Base-by-base conservation (phyloP, 2,113 vertebrate genomes). In the Coregonus clupeaformis region DNA sequence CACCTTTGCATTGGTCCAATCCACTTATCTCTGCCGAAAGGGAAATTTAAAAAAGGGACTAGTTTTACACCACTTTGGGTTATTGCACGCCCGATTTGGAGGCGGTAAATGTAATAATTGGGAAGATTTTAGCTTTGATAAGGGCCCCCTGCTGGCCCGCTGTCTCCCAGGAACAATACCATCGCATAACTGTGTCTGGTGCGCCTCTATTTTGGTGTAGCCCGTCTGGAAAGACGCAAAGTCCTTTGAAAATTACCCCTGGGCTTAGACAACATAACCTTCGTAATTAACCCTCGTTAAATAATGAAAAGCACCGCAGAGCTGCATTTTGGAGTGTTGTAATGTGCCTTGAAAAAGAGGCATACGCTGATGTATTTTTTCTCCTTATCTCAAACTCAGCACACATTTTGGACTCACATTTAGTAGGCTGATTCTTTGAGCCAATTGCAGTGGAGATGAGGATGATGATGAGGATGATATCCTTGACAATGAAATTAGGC, bases 111-210 rank as follows among this genome's bases (percentile, higher is more conserved):
- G 87, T 90, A 91, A 91, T 88, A 89, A 94, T 84, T 91, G 91
- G 82, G 91, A 94, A 93, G 90, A 92, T 95, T 90, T 89, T 94
- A 91, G 87, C 89, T 90, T 88, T 93, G 93, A 94, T 94, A 93
- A 94, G 71, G 89, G 91, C 88, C 89, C 75, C 93, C 95, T 89
- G 94, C 92, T 93, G 94, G 72, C 86, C 90, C 88, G 84, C 92
- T 94, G 94, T 95, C 94, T 95, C 92, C 90, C 78, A 63, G 77
- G 90, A 91, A 95, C 94, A 96, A 95, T 94, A 88, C 91, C 90
- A 92, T 88, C 87, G 86, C 82, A 90, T 94, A 93, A 90, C 89
- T 92, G 69, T 83, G 93, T 95, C 94, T 95, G 88, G 89, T 84
- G 81, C 69, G 76, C 86, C 77, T 90, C 85, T 91, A 83, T 92